phyloP scores from a whole-genome alignment of 2,888 invertebrate species.

The Sarcophaga subvicina region DNA sequence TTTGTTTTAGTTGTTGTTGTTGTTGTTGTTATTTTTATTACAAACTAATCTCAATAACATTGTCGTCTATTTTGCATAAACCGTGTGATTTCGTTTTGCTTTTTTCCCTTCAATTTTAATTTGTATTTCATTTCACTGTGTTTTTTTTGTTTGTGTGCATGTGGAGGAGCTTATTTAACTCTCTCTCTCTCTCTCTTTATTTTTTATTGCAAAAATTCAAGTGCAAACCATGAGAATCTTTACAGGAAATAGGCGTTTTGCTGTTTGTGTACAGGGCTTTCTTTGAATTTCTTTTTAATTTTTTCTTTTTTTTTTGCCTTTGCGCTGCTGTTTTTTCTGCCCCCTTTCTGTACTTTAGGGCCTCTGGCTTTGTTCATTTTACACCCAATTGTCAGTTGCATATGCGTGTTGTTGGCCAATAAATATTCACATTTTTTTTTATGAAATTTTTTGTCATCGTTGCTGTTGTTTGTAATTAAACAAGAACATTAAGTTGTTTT shows the following conservation, averaged over 20 bases:
- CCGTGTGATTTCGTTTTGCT: constrained; percentile 65
- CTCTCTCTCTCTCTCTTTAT: too few species aligned
- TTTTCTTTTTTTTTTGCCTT: constrained; percentile 13
- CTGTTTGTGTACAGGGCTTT: constrained; percentile 59
- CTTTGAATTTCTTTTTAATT: constrained; percentile 3
- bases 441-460: constrained; percentile 42
- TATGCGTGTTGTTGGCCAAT: constrained; percentile 63
- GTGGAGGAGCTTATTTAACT: too few species aligned
- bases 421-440: constrained; percentile 36
- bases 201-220: too few species aligned
- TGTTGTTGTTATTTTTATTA: too few species aligned
- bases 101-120: constrained; percentile 27
- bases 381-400: constrained; percentile 69
- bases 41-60: constrained; percentile 62
- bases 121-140: neutral
- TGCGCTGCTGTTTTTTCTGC: too few species aligned
- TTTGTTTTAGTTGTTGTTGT: too few species aligned
- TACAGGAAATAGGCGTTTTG: constrained; percentile 67
- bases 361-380: constrained; percentile 42
- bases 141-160: neutral
- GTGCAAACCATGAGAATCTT: constrained; percentile 30
- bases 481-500: constrained; percentile 39
- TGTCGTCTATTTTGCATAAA: constrained; percentile 49
- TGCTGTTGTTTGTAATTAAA: constrained; percentile 44
- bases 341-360: neutral